Evolutionary conservation across 2,888 invertebrate species (phyloP).

Genomic region (Apotomis turbidana): DNA sequence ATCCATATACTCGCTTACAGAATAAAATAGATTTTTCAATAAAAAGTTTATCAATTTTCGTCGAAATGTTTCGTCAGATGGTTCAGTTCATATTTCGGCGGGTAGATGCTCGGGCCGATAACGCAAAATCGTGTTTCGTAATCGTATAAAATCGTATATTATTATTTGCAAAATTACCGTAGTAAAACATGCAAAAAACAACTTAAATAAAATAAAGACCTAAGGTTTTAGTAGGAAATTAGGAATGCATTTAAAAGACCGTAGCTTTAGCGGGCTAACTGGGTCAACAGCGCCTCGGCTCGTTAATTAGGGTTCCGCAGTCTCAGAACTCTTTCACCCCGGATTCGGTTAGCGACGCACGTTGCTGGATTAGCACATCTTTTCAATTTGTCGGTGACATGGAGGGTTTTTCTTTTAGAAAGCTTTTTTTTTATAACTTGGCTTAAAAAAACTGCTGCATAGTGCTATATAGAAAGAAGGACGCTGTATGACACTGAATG

Average conservation of each 20-base stretch:
- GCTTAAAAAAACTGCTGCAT: not conserved
- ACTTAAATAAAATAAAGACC: not conserved
- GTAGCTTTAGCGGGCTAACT: slow-evolving; percentile 20
- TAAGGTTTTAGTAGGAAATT: slow-evolving; percentile 1
- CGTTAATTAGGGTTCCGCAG: slow-evolving; percentile 28
- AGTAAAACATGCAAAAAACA: too few relatives aligned
- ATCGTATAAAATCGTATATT: too few relatives aligned
- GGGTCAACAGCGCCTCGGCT: slow-evolving; percentile 31
- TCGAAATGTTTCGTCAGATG: too few relatives aligned
- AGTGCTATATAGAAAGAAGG: too few relatives aligned
- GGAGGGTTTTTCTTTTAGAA: not conserved
- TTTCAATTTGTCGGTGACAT: slow-evolving; percentile 14
- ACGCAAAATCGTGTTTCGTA: too few relatives aligned
- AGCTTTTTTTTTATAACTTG: not conserved
- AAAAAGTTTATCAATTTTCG: too few relatives aligned
- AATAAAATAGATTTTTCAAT: too few relatives aligned
- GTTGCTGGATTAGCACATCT: slow-evolving; percentile 15
- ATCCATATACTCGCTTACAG: too few relatives aligned
- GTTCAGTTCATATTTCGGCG: too few relatives aligned
- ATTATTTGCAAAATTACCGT: too few relatives aligned
- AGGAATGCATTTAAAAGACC: slow-evolving; percentile 25
- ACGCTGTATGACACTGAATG: too few relatives aligned
- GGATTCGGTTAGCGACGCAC: slow-evolving; percentile 24
- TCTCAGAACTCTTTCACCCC: slow-evolving; percentile 21
- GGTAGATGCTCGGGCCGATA: too few relatives aligned